Conservation (phyloP, 1,140 invertebrate genomes). For the Zaprionus lachaisei region DNA sequence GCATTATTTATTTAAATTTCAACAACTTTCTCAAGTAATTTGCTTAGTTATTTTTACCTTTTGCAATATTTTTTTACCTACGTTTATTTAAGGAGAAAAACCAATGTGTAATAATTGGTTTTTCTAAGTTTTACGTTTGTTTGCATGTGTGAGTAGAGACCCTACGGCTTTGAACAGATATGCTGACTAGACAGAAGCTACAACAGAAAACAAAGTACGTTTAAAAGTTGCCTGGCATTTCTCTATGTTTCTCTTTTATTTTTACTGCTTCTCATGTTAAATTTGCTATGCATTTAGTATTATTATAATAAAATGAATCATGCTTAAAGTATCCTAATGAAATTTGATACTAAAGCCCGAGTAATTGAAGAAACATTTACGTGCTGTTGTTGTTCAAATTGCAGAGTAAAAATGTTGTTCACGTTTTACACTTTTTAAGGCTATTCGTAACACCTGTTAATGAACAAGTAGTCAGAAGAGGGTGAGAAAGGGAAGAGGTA, state of each 20-base stretch:
- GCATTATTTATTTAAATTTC: not conserved
- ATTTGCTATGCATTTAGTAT: not conserved
- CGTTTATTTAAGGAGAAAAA: conserved; percentile 59
- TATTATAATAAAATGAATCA: conserved; percentile 15
- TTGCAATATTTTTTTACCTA: conserved; percentile 57
- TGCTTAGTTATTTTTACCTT: conserved; percentile 39
- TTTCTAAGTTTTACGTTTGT: not conserved
- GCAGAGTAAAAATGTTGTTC: conserved; percentile 4
- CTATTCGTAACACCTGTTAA: conserved; percentile 22
- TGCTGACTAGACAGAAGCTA: conserved; percentile 62
- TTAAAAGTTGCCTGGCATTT: conserved; percentile 1
- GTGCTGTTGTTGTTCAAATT: conserved; percentile 22
- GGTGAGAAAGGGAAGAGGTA: not conserved
- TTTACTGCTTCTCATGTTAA: not conserved
- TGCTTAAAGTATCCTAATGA: not conserved
- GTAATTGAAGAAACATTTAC: conserved; percentile 6
- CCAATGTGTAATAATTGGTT: no score
- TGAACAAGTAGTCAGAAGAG: not conserved
- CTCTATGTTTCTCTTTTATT: not conserved
- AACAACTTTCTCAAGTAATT: conserved; percentile 40
- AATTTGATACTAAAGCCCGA: not conserved
- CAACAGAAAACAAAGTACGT: conserved; percentile 22
- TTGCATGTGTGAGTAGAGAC: conserved; percentile 14
- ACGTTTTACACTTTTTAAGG: conserved; percentile 14
- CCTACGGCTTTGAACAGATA: conserved; percentile 35